Evolutionary conservation across 1,140 invertebrate species (phyloP).

Genomic region (Cardiocondyla obscurior): DNA sequence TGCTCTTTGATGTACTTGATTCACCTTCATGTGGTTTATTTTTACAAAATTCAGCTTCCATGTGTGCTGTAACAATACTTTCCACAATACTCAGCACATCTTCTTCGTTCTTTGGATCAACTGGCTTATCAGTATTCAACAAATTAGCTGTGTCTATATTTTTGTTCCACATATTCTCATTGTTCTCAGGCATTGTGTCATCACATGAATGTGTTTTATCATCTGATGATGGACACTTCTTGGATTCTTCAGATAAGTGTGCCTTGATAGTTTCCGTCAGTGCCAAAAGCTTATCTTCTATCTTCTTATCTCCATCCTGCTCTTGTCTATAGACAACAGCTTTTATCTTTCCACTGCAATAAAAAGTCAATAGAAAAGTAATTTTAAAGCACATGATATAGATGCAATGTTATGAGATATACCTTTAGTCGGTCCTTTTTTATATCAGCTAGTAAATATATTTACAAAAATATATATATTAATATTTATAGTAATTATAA

Average conservation of each 20-base stretch:
- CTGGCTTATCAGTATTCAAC: conserved; percentile 43
- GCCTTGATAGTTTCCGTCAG: background rate
- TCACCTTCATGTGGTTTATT: conserved; percentile 25
- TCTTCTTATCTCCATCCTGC: background rate
- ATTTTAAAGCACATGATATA: background rate
- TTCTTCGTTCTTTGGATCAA: conserved; percentile 44
- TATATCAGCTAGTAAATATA: conserved; percentile 3
- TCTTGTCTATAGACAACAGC: background rate
- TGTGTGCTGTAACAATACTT: conserved; percentile 61
- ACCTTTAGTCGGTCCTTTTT: background rate
- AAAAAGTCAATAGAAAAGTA: conserved; percentile 17
- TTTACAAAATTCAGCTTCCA: conserved; percentile 48
- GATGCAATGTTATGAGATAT: background rate
- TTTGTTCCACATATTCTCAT: conserved; percentile 52
- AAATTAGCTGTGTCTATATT: conserved; percentile 42
- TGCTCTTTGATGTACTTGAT: conserved; percentile 1
- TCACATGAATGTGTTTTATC: background rate
- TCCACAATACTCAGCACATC: conserved; percentile 33
- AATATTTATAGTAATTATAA: background rate
- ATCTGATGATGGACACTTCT: background rate
- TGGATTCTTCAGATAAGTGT: background rate
- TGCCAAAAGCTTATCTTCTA: background rate
- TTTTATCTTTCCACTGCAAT: conserved; percentile 12
- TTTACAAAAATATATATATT: conserved; percentile 10
- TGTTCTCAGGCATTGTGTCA: background rate